Conservation (phyloP, 2,113 vertebrate species). For the Mohoua ochrocephala region DNA sequence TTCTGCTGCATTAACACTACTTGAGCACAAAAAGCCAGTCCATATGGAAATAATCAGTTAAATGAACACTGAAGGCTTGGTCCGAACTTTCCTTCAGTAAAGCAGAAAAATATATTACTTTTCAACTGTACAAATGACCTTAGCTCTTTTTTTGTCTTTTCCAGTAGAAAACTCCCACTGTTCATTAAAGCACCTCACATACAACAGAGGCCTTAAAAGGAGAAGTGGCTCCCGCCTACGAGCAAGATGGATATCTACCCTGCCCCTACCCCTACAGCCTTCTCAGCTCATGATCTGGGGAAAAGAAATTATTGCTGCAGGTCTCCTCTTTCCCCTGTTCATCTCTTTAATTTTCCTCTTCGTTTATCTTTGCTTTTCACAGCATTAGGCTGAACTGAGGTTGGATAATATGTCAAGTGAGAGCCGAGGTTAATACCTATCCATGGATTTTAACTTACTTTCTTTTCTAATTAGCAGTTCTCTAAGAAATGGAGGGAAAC, state of each 20-base stretch:
- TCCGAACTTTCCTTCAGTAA: not conserved
- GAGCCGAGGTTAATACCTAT: not conserved
- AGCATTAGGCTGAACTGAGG: not conserved
- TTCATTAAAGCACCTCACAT: not conserved
- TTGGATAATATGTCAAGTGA: not conserved
- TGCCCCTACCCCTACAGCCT: not conserved
- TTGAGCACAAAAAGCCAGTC: not conserved
- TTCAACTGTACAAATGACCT: not conserved
- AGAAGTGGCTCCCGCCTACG: not conserved
- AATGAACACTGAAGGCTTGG: not conserved
- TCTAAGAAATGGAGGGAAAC: not conserved
- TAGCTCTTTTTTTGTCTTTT: not conserved
- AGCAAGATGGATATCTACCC: not conserved
- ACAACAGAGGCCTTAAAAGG: slow-evolving; percentile 10
- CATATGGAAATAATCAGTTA: slow-evolving; percentile 15
- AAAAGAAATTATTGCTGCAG: not conserved
- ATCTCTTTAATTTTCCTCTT: not conserved
- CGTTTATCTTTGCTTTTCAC: not conserved
- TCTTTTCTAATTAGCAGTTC: not conserved
- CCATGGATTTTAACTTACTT: not conserved
- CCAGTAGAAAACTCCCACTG: slow-evolving; percentile 2
- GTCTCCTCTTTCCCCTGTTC: not conserved
- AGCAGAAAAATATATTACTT: not conserved
- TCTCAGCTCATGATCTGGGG: not conserved
- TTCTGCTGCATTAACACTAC: not conserved